These are phyloP conservation scores for Brachystomella parvula DNA, from an alignment of 1,140 invertebrate species.

Conservation along the genomic window DNA sequence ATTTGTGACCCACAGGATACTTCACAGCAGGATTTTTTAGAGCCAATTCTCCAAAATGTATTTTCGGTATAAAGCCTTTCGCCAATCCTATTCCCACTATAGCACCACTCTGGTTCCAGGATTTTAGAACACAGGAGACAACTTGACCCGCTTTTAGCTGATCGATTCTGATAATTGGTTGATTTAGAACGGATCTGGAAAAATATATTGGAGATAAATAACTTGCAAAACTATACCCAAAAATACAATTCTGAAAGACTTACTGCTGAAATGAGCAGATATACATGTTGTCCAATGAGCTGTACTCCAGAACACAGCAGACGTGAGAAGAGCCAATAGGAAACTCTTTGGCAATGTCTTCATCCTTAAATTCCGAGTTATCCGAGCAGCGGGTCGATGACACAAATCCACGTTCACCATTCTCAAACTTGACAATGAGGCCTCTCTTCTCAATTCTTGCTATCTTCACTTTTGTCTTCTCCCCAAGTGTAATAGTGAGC, in stretches of 20 bases:
- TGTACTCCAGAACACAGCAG: conserved; percentile 53
- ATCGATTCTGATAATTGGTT: conserved; percentile 46
- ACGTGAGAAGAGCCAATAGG: conserved; percentile 47
- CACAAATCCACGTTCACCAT: conserved; percentile 50
- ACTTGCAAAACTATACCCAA: too few species aligned
- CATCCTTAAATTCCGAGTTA: conserved; percentile 40
- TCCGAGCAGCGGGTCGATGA: conserved; percentile 46
- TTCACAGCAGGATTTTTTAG: conserved; percentile 43
- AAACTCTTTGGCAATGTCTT: conserved; percentile 46
- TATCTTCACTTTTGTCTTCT: conserved; percentile 47
- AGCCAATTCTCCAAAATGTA: conserved; percentile 47
- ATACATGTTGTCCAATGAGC: conserved; percentile 50
- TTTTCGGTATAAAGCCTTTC: conserved; percentile 50
- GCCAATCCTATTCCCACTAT: conserved; percentile 52
- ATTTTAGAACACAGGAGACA: conserved; percentile 46
- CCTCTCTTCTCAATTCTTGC: conserved; percentile 47
- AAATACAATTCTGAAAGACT: too few species aligned
- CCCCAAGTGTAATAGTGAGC: conserved; percentile 44
- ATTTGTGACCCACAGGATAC: conserved; percentile 55
- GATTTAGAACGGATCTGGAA: conserved; percentile 43
- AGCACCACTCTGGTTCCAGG: conserved; percentile 35
- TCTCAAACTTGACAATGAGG: conserved; percentile 49
- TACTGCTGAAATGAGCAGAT: conserved; percentile 52
- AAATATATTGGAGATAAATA: too few species aligned
- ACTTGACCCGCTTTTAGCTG: conserved; percentile 50